phyloP scores from a whole-genome alignment of 2,888 invertebrate genomes.

The Polia nebulosa region DNA sequence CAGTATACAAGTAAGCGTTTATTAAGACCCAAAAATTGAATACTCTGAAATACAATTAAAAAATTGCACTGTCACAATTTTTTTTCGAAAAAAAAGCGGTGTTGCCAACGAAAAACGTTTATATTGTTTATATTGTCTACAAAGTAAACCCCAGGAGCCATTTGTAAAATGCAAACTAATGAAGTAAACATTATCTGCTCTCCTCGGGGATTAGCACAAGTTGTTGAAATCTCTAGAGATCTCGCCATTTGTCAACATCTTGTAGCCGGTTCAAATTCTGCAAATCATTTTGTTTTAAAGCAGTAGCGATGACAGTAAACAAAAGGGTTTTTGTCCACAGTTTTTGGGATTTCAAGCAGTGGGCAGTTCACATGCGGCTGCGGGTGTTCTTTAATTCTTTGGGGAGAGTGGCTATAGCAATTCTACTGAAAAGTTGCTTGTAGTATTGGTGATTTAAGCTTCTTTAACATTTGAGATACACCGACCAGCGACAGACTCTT shows the following conservation, averaged over 20 bases:
- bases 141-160: conserved; percentile 62
- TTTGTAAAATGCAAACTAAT: conserved; percentile 73
- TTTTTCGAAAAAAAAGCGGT: neutral
- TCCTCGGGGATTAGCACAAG: conserved; percentile 56
- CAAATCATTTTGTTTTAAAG: conserved; percentile 65
- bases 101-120: neutral
- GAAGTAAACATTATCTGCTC: conserved; percentile 69
- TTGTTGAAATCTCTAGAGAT: conserved; percentile 50
- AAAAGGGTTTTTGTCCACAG: conserved; percentile 47
- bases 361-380: conserved; percentile 22
- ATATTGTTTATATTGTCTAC: too few relatives aligned
- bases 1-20: too few relatives aligned
- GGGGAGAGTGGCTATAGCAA: neutral
- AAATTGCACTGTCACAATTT: neutral
- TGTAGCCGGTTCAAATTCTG: conserved; percentile 47
- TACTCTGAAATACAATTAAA: neutral
- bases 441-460: neutral
- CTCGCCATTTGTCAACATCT: conserved; percentile 70
- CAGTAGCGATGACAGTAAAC: conserved; percentile 63
- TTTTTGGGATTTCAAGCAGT: conserved; percentile 31
- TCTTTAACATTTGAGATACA: neutral
- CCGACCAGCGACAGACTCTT: too few relatives aligned
- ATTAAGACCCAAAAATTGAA: too few relatives aligned
- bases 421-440: neutral
- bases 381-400: too few relatives aligned